Evolutionary conservation across 2,113 vertebrate species (phyloP).

Genomic region (Poeciliopsis prolifica): DNA sequence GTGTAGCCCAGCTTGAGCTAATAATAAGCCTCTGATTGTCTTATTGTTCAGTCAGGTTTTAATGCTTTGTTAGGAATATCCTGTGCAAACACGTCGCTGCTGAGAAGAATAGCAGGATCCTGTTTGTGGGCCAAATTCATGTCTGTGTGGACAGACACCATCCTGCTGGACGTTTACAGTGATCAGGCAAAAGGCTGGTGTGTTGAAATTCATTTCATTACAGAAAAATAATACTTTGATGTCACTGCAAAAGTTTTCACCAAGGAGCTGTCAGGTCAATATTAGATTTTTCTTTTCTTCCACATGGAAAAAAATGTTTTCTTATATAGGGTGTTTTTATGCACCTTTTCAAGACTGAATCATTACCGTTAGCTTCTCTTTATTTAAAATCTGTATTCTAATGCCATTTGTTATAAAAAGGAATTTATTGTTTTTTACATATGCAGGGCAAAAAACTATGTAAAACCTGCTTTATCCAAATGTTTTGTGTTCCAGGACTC

Average conservation of each 20-base stretch:
- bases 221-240: too few relatives aligned
- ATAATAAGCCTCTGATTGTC: background rate
- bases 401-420: background rate
- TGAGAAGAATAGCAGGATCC: slow-evolving; percentile 57
- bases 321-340: background rate
- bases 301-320: background rate
- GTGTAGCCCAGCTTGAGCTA: background rate
- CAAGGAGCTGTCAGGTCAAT: background rate
- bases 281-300: background rate
- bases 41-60: background rate
- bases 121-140: slow-evolving; percentile 33
- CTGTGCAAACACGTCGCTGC: slow-evolving; percentile 37
- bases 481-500: background rate
- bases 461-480: background rate
- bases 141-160: slow-evolving; percentile 6
- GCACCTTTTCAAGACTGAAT: background rate
- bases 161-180: background rate
- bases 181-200: too few relatives aligned
- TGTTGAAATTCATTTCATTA: background rate
- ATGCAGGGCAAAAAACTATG: background rate
- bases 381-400: background rate
- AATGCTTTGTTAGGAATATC: slow-evolving; percentile 55
- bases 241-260: too few relatives aligned
- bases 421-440: background rate
- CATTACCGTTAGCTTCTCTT: background rate